phyloP scores from a whole-genome alignment of 2,113 vertebrate species.

The Toxotes chatareus region DNA sequence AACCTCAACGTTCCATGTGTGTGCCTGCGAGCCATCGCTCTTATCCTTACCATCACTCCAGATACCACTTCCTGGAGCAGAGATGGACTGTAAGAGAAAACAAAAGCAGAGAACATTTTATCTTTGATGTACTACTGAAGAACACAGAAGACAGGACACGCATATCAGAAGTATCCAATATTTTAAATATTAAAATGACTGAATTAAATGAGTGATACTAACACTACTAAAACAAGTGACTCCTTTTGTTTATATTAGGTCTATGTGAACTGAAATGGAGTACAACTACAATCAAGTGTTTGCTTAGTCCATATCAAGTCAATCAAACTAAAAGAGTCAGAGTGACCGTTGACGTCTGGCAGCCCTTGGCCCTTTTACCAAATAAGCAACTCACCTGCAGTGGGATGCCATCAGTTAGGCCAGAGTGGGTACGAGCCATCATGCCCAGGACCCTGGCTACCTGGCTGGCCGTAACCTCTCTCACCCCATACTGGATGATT shows the following conservation, averaged over 20 bases:
- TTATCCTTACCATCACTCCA: conserved; percentile 99
- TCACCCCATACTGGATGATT: conserved; percentile 96
- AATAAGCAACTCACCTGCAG: conserved; percentile 87
- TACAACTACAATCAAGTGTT: too few species aligned
- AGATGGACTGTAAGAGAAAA: conserved; percentile 88
- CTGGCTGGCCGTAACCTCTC: conserved; percentile 97
- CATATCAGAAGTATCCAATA: neutral
- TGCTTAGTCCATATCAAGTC: neutral
- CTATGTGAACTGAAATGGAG: neutral
- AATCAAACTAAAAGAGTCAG: neutral
- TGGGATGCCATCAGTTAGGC: conserved; percentile 94
- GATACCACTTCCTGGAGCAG: conserved; percentile 96
- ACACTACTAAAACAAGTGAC: neutral
- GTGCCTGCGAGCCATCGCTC: conserved; percentile 93
- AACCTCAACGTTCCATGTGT: conserved; percentile 99
- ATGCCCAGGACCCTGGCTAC: conserved; percentile 98
- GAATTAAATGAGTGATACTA: neutral
- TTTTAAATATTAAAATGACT: neutral
- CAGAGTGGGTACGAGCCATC: conserved; percentile 99
- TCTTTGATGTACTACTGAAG: neutral
- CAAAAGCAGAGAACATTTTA: neutral
- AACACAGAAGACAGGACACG: neutral
- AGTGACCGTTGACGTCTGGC: neutral
- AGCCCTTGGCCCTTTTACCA: neutral
- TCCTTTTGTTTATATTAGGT: neutral